These are phyloP conservation scores for Sitobion miscanthi DNA, from an alignment of 1,140 invertebrate genomes.

Conservation along the genomic window DNA sequence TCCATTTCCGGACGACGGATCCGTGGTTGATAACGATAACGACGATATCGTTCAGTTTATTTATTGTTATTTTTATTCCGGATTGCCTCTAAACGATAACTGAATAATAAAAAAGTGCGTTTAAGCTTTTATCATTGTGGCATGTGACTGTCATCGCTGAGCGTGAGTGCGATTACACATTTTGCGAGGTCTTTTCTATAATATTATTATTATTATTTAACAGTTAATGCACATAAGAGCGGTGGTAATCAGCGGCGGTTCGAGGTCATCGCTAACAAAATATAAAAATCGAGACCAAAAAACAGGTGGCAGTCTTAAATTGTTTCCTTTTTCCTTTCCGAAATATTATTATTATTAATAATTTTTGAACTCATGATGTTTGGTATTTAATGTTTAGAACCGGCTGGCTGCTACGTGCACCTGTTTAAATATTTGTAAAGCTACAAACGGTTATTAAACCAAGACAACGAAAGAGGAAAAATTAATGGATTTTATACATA, in stretches of 20 bases:
- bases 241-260: neutral
- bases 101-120: neutral
- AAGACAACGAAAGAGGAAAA: neutral
- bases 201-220: neutral
- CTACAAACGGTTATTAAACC: neutral
- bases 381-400: neutral
- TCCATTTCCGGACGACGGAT: slow-evolving; percentile 41
- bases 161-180: neutral
- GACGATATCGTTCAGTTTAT: neutral
- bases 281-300: neutral
- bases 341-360: slow-evolving; percentile 1
- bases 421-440: neutral
- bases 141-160: neutral
- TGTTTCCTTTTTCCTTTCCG: neutral
- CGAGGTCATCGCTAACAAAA: neutral
- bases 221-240: neutral
- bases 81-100: neutral
- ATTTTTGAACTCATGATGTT: neutral
- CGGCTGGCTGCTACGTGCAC: neutral
- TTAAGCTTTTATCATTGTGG: neutral
- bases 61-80: neutral
- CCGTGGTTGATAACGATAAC: neutral
- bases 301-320: slow-evolving; percentile 25
- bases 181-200: no score
- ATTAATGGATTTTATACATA: neutral